Evolutionary conservation across 2,888 invertebrate species (phyloP).

Genomic region (Philonicus albiceps): DNA sequence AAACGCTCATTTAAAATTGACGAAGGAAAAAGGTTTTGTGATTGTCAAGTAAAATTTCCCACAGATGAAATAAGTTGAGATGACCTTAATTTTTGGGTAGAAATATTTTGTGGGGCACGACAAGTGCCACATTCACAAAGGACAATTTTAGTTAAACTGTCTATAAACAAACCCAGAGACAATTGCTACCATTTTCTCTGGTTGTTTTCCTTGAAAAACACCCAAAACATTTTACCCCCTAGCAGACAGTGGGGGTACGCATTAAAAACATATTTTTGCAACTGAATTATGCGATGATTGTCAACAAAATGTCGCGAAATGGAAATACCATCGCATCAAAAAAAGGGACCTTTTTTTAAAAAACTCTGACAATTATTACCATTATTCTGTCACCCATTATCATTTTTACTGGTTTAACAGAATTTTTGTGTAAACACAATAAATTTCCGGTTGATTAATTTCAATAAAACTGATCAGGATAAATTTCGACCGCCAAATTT

Average conservation of each 20-base stretch:
- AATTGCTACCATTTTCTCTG: not conserved
- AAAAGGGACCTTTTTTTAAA: not conserved
- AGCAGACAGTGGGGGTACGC: not conserved
- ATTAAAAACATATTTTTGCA: not conserved
- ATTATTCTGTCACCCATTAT: not conserved
- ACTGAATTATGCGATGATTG: not conserved
- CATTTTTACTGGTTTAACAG: not conserved
- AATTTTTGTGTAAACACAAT: not conserved
- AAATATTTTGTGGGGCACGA: not conserved
- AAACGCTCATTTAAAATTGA: slow-evolving; percentile 3
- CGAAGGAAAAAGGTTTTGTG: not conserved
- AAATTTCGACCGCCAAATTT: not conserved
- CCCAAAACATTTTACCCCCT: not conserved
- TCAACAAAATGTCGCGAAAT: not conserved
- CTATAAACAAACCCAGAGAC: not conserved
- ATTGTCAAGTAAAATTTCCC: not conserved
- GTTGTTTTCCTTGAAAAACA: not conserved
- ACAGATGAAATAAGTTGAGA: not conserved
- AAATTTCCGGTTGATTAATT: not conserved
- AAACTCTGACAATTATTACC: not conserved
- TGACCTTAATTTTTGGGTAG: not conserved
- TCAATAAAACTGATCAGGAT: not conserved
- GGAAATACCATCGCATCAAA: not conserved
- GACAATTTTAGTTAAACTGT: not conserved
- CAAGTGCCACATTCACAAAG: not conserved